Percentiles rank a stretch among this genome's conserved stretches.
These are phyloP conservation scores for Erithacus rubecula DNA, from an alignment of 2,797 vertebrate species.

Conservation along the genomic window DNA sequence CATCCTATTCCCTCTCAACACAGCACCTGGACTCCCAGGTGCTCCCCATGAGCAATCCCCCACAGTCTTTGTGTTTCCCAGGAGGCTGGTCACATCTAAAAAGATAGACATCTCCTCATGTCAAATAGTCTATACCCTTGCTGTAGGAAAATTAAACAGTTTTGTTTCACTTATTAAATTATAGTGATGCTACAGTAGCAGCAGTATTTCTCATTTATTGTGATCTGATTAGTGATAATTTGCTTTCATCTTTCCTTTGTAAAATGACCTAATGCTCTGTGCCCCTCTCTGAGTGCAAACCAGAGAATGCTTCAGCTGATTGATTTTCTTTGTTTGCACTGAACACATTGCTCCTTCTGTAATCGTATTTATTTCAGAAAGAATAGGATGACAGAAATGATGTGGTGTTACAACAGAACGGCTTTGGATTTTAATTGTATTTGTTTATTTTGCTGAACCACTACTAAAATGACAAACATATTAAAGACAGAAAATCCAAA, in stretches of 20 bases:
- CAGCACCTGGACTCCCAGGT: background rate
- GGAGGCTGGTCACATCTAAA: background rate
- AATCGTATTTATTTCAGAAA: background rate
- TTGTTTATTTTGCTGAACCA: background rate
- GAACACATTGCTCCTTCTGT: background rate
- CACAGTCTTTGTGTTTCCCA: background rate
- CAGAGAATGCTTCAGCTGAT: background rate
- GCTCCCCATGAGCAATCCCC: background rate
- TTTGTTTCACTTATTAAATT: background rate
- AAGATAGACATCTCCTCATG: background rate
- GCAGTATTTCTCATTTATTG: background rate
- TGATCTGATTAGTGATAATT: background rate
- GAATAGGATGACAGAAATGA: background rate
- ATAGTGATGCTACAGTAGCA: background rate
- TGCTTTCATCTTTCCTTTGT: background rate
- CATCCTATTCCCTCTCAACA: background rate
- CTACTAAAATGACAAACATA: background rate
- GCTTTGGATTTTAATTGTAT: background rate
- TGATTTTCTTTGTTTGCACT: background rate
- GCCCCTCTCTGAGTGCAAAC: background rate
- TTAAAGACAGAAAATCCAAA: background rate
- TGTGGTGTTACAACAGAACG: background rate
- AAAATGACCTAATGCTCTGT: background rate
- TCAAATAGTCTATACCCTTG: background rate
- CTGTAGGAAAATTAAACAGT: background rate